phyloP scores from a whole-genome alignment of 2,888 invertebrate species.

The Athalia circularis region DNA sequence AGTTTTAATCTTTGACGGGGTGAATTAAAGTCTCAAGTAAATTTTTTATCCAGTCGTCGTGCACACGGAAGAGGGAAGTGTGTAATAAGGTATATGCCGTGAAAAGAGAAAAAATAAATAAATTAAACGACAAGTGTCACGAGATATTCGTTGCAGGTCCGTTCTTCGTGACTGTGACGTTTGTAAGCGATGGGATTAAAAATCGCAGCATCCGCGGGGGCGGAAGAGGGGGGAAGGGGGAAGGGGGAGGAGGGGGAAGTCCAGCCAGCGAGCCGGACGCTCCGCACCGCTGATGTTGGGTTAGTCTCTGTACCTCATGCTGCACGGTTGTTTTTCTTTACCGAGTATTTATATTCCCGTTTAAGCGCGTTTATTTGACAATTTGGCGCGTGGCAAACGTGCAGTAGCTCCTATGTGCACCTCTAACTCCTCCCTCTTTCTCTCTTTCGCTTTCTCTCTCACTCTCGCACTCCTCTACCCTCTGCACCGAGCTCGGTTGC shows the following conservation, averaged over 20 bases:
- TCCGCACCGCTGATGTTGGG: background rate
- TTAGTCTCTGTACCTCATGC: slow-evolving; percentile 12
- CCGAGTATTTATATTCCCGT: slow-evolving; percentile 53
- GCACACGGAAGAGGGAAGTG: too few species aligned
- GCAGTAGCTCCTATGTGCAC: background rate
- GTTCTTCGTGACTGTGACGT: slow-evolving; percentile 18
- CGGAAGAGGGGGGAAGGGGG: too few species aligned
- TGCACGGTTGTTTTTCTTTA: slow-evolving; percentile 16
- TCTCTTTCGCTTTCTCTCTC: background rate
- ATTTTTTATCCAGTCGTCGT: background rate
- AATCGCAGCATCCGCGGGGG: slow-evolving; percentile 16
- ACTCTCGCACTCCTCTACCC: background rate
- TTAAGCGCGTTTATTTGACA: slow-evolving; percentile 64
- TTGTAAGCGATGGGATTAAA: slow-evolving; percentile 32
- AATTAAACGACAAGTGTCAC: background rate
- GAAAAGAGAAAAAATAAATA: background rate
- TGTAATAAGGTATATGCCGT: background rate
- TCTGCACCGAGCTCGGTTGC: slow-evolving; percentile 51
- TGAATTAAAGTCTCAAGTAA: background rate
- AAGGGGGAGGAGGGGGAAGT: background rate
- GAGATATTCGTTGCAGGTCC: slow-evolving; percentile 14
- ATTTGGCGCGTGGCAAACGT: slow-evolving; percentile 60
- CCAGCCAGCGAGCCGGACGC: slow-evolving; percentile 14
- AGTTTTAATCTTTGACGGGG: slow-evolving; percentile 1
- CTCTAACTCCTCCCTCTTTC: too few species aligned